Conservation (phyloP, 1,140 invertebrate species). For the Caenorhabditis latens region DNA sequence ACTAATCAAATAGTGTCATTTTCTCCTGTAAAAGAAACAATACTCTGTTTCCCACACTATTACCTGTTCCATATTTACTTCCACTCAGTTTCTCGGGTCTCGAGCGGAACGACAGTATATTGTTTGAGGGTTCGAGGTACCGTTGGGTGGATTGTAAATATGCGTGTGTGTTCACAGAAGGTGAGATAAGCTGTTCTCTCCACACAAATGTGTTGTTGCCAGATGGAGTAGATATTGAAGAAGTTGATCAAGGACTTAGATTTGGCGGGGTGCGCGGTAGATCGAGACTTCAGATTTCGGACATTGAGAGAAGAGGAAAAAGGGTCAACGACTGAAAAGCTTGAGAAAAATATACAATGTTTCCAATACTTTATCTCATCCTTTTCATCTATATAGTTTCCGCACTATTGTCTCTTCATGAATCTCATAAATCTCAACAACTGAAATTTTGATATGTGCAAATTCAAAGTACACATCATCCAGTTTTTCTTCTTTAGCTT, state of each 20-base stretch:
- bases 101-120: slow-evolving; percentile 3
- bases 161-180: neutral
- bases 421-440: too few species aligned
- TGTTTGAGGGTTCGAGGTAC: too few species aligned
- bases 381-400: too few species aligned
- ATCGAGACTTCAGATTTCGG: neutral
- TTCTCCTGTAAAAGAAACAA: neutral
- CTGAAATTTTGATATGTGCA: too few species aligned
- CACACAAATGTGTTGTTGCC: slow-evolving; percentile 19
- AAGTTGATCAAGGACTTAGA: slow-evolving; percentile 31
- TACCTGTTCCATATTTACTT: neutral
- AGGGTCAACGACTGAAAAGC: neutral
- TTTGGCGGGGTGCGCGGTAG: neutral
- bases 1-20: slow-evolving; percentile 9
- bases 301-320: neutral
- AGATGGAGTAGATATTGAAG: neutral
- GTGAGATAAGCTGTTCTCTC: slow-evolving; percentile 40
- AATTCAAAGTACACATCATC: too few species aligned
- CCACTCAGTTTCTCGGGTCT: neutral
- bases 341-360: too few species aligned
- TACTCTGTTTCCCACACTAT: neutral
- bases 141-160: neutral
- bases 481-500: too few species aligned
- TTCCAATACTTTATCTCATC: too few species aligned
- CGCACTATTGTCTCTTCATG: too few species aligned